Percentiles rank a stretch among this genome's conserved stretches.
phyloP scores from a whole-genome alignment of 1,140 invertebrate species.

The Magallana gigas region DNA sequence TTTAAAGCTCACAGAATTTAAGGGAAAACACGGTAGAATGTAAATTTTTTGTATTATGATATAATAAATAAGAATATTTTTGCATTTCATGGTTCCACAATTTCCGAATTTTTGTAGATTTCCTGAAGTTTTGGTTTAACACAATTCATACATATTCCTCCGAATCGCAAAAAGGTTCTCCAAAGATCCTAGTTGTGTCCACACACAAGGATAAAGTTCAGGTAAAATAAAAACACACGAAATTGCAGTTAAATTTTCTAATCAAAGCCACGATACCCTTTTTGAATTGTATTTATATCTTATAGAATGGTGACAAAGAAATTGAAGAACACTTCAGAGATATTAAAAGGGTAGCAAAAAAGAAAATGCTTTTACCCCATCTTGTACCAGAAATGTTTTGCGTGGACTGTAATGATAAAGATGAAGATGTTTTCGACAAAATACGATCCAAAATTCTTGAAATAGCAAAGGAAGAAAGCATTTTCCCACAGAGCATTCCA shows the following conservation, averaged over 20 bases:
- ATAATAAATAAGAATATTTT: not conserved
- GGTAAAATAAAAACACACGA: not conserved
- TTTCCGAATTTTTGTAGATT: not conserved
- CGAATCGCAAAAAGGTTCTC: constrained; percentile 7
- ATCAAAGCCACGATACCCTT: not conserved
- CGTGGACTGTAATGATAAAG: constrained; percentile 5
- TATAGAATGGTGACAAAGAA: constrained; percentile 4
- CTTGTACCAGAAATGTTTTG: constrained; percentile 21
- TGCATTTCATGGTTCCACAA: not conserved
- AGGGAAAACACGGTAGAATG: too few species aligned
- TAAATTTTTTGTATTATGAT: too few species aligned
- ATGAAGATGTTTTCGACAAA: constrained; percentile 15
- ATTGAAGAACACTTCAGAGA: constrained; percentile 10
- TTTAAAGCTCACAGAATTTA: too few species aligned
- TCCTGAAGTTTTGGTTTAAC: constrained; percentile 29
- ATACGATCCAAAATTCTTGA: constrained; percentile 40
- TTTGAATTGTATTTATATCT: not conserved
- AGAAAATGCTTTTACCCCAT: constrained; percentile 22
- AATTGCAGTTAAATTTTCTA: not conserved
- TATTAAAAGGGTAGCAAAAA: constrained; percentile 3
- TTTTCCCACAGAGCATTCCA: constrained; percentile 41
- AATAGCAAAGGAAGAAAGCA: constrained; percentile 34
- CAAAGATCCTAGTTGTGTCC: not conserved
- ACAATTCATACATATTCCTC: constrained; percentile 31
- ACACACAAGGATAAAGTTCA: constrained; percentile 18